These are phyloP conservation scores for Peromyscus californicus DNA, from an alignment of 2,113 vertebrate species.

Conservation along the genomic window DNA sequence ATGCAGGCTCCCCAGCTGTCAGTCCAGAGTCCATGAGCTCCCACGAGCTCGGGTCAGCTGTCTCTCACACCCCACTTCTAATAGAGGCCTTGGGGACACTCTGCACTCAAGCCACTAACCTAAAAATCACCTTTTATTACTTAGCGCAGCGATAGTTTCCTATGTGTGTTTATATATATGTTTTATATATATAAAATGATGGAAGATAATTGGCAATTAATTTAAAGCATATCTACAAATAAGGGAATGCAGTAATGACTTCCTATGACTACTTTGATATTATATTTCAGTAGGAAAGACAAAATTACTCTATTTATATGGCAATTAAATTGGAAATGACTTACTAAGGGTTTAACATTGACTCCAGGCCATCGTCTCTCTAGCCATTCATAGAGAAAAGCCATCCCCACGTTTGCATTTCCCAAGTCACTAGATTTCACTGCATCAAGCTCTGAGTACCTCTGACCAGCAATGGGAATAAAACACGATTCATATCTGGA, in stretches of 20 bases:
- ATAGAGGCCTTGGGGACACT: background rate
- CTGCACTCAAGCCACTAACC: background rate
- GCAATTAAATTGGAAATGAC: conserved; percentile 57
- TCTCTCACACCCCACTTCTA: conserved; percentile 50
- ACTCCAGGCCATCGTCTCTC: conserved; percentile 17
- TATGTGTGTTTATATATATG: background rate
- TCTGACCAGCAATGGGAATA: conserved; percentile 4
- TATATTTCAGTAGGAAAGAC: conserved; percentile 52
- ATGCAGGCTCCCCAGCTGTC: too few relatives aligned
- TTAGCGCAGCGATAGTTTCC: conserved; percentile 33
- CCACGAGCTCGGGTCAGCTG: too few relatives aligned
- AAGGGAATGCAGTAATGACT: conserved; percentile 56
- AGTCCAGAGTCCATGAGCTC: too few relatives aligned
- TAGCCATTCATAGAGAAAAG: conserved; percentile 46
- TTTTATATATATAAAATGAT: background rate
- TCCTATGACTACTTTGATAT: conserved; percentile 57
- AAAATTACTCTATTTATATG: conserved; percentile 42
- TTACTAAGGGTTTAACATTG: conserved; percentile 44
- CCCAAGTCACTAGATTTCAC: background rate
- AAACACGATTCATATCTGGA: conserved; percentile 28
- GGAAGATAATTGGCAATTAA: conserved; percentile 37
- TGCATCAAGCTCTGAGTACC: background rate
- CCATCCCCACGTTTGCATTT: conserved; percentile 28
- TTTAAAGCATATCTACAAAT: conserved; percentile 27
- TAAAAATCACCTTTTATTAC: conserved; percentile 48